Evolutionary conservation across 2,888 invertebrate species (phyloP).

Genomic region (Nomada fabriciana): DNA sequence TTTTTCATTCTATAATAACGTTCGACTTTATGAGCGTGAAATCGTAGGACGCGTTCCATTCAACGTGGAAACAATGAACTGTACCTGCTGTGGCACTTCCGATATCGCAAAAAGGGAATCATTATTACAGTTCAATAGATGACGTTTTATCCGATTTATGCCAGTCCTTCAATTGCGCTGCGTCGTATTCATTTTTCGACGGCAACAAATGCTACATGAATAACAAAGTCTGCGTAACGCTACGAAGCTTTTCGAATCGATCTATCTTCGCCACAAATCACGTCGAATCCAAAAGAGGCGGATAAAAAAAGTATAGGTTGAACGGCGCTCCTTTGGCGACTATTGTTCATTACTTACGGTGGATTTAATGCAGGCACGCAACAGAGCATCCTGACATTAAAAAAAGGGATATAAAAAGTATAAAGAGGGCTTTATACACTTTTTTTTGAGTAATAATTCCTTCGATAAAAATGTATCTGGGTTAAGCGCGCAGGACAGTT

Average conservation of each 20-base stretch:
- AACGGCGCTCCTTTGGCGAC: constrained; percentile 10
- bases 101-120: background rate
- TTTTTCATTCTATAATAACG: constrained; percentile 1
- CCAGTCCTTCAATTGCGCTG: constrained; percentile 1
- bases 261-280: constrained; percentile 8
- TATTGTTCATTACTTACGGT: constrained; percentile 46
- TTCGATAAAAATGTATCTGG: constrained; percentile 58
- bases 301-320: background rate
- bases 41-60: constrained; percentile 1
- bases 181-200: background rate
- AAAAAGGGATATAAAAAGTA: constrained; percentile 35
- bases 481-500: constrained; percentile 47
- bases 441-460: constrained; percentile 41
- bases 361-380: constrained; percentile 45
- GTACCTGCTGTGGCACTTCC: too few relatives aligned
- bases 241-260: background rate
- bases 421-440: constrained; percentile 39
- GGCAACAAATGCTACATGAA: background rate
- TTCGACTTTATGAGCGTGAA: background rate
- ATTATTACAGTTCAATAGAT: background rate
- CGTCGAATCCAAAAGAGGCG: constrained; percentile 8
- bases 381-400: constrained; percentile 33
- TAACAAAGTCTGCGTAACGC: background rate
- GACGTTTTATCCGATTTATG: constrained; percentile 2
- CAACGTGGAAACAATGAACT: background rate